Evolutionary conservation across 2,888 invertebrate species (phyloP), one percentile per base, ranked within the genome.

Genomic region (Vandiemenella viatica): DNA sequence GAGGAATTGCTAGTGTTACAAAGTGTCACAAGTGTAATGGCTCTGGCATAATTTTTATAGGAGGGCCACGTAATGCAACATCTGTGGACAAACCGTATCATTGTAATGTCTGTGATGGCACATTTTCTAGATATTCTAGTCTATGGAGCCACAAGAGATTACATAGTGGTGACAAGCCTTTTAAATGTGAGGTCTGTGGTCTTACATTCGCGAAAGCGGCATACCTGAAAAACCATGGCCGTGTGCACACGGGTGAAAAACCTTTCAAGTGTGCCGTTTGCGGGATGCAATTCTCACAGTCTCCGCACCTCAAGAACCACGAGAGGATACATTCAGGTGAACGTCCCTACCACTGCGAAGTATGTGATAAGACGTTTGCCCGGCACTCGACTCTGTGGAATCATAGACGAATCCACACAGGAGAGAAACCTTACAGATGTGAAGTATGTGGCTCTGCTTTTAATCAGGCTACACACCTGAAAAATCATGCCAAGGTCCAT

Each of bases 21-120:
- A 89, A 88, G 63, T 89, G 88, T 64, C 85, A 87, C 58, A 88
- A 88, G 65, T 89, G 88, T 63, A 89, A 88, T 63, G 88, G 88
- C 21, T 85, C 87, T 3, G 88, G 88, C 42, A 84, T 88, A 46
- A 86, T 89, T 57, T 83, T 83, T 62, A 79, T 83, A 55, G 83
- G 83, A 51, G 61, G 61, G 38, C 55, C 58, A 16, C 56, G 53
- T 18, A 55, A 54, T 49, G 54, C 50, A 18, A 46, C 44, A 32
- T 52, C 45, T 62, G 60, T 74, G 56, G 87, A 88, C 58, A 89
- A 89, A 67, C 87, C 88, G 1, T 88, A 86, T 66, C 85, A 85
- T 61, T 88, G 88, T 67, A 87, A 87, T 62, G 86, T 89, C 57
- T 89, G 88, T 61, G 87, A 87, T 48, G 62, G 62, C 42, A 57